Base-by-base conservation (phyloP, 2,797 vertebrate species). In the Alcedo quadribrachys region DNA sequence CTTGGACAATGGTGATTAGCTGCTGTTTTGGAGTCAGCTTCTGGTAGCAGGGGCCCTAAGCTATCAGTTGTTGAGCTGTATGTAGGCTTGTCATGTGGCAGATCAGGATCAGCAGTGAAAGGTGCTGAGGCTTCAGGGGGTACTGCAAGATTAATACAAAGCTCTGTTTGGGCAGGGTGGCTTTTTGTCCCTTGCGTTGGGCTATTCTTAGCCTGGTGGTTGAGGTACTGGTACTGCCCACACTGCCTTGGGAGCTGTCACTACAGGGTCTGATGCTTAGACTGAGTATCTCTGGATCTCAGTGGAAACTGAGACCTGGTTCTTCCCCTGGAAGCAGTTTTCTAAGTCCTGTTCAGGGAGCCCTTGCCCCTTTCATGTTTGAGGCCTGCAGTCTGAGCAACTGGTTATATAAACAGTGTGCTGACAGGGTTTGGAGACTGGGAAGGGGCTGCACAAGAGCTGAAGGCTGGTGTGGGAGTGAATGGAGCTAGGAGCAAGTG, bases 221-320 rank as follows among this genome's bases (percentile, higher is more conserved):
- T 33, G 37, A 20, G n/a, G 16, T 68, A 6, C 24, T 15, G 19
- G 19, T 68, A 6, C 21, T 70, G 5, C 35, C 42, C 25, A 3
- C 7, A 32, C 35, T 15, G 13, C 65, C 28, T 24, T 6, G 2
- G 15, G 68, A 51, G 20, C 33, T 50, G 28, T 45, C 17, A n/a
- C n/a, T 81, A 9, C 5, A 10, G 42, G 22, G 18, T 12, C 43
- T 67, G 66, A 8, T 61, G 61, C n/a, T 40, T 15, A 0, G 4
- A 32, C 33, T 42, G 40, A 9, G 0, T 42, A 0, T 25, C 15
- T 54, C 16, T 20, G 14, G 43, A 6, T 15, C 15, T 70, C 3
- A 9, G 51, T 13, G 42, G 35, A 27, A 51, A 40, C 35, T 33
- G 25, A 57, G 48, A 43, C 10, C 14, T 16, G 10, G 16, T 50